Conservation (phyloP, 2,113 vertebrate species). For the Antigone vipio region DNA sequence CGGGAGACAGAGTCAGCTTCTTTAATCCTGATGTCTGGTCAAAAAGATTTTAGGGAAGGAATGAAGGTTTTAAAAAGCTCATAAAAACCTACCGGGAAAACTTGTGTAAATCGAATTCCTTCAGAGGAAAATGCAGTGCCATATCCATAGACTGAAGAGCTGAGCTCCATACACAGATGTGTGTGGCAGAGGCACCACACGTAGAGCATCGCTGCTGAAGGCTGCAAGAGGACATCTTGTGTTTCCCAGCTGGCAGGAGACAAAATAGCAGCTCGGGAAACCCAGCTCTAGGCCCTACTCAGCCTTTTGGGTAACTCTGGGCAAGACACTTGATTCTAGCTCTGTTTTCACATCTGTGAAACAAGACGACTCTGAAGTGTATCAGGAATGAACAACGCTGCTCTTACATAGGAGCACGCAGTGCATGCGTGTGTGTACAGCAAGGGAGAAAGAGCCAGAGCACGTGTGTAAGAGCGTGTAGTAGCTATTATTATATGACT, state of each 20-base stretch:
- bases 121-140: not conserved
- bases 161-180: not conserved
- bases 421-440: fast-evolving
- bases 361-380: not conserved
- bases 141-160: not conserved
- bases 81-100: not conserved
- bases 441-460: not conserved
- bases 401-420: not conserved
- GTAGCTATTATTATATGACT: not conserved
- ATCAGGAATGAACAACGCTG: not conserved
- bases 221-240: not conserved
- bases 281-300: not conserved
- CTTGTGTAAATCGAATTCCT: not conserved
- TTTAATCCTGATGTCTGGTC: not conserved
- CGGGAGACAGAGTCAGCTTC: not conserved
- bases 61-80: not conserved
- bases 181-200: fast-evolving
- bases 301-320: not conserved
- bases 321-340: not conserved
- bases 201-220: fast-evolving
- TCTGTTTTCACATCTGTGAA: not conserved
- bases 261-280: not conserved
- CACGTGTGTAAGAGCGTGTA: not conserved
- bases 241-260: not conserved
- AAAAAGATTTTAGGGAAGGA: not conserved